Conservation (phyloP, 1,140 invertebrate species). For the Pseudachorutes palmiensis region DNA sequence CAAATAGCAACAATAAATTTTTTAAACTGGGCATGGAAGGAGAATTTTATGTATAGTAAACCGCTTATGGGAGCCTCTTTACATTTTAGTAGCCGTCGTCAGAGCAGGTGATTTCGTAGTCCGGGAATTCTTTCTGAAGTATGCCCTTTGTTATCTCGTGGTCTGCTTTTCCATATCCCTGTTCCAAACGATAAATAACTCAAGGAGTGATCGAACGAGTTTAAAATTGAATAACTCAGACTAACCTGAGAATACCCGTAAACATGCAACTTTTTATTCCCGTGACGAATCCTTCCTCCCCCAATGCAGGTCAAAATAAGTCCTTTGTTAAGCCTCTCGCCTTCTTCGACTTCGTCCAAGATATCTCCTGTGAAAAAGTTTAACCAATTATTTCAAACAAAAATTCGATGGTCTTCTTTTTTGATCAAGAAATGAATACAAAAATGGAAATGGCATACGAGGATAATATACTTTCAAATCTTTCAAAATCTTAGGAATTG, state of each 20-base stretch:
- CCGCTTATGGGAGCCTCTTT: neutral
- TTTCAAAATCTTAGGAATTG: too few species aligned
- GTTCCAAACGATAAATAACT: slow-evolving; percentile 37
- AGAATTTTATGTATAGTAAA: too few species aligned
- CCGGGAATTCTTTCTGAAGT: slow-evolving; percentile 61
- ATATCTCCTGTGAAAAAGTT: slow-evolving; percentile 52
- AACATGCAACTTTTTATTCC: slow-evolving; percentile 63
- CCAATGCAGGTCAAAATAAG: slow-evolving; percentile 65
- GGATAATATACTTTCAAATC: neutral
- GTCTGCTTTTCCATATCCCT: slow-evolving; percentile 77
- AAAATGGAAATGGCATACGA: neutral
- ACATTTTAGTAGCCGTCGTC: slow-evolving; percentile 69
- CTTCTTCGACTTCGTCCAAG: slow-evolving; percentile 52
- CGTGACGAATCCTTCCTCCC: slow-evolving; percentile 73
- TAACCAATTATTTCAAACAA: neutral
- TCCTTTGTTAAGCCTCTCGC: slow-evolving; percentile 46
- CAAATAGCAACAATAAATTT: too few species aligned
- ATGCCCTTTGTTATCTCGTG: slow-evolving; percentile 64
- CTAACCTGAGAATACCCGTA: slow-evolving; percentile 76
- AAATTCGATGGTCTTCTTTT: neutral
- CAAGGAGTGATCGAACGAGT: neutral
- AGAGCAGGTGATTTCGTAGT: slow-evolving; percentile 64
- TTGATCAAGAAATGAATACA: neutral
- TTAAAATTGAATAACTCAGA: neutral
- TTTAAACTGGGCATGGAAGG: too few species aligned